A percentile compares a stretch with the other conserved stretches of the same genome.
Conservation (phyloP, 2,113 vertebrate genomes). For the Psittacara wagleri region DNA sequence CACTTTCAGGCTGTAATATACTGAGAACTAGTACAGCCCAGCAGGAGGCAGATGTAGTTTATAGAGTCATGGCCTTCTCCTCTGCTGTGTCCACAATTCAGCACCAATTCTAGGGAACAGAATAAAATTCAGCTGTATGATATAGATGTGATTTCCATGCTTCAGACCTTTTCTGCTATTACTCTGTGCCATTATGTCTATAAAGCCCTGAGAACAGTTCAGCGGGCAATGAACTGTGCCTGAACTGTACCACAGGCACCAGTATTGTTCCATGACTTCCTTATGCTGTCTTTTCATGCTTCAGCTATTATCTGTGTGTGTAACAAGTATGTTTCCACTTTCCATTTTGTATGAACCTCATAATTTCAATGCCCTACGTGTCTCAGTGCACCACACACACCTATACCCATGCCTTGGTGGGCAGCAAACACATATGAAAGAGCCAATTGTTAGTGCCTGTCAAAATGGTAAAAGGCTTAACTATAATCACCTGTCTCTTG, state of each 20-base stretch:
- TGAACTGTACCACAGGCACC: background rate
- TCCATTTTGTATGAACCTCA: background rate
- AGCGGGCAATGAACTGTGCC: background rate
- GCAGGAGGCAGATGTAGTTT: background rate
- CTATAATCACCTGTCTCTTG: background rate
- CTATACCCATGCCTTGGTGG: background rate
- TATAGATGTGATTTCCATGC: background rate
- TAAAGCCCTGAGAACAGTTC: background rate
- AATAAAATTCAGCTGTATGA: background rate
- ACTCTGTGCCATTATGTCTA: background rate
- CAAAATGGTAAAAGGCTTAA: background rate
- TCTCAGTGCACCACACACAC: background rate
- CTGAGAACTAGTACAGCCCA: background rate
- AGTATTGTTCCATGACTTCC: accelerated
- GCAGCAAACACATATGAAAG: background rate
- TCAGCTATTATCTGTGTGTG: background rate
- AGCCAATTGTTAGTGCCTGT: background rate
- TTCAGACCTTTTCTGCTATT: background rate
- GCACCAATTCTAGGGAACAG: background rate
- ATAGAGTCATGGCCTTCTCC: background rate
- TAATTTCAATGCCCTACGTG: background rate
- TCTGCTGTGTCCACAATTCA: background rate
- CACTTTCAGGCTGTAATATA: background rate
- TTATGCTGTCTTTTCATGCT: background rate
- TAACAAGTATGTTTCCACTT: background rate